Evolutionary conservation across 2,113 vertebrate genomes (phyloP), one percentile per base, ranked within the genome.

Genomic region (Saguinus imperator): DNA sequence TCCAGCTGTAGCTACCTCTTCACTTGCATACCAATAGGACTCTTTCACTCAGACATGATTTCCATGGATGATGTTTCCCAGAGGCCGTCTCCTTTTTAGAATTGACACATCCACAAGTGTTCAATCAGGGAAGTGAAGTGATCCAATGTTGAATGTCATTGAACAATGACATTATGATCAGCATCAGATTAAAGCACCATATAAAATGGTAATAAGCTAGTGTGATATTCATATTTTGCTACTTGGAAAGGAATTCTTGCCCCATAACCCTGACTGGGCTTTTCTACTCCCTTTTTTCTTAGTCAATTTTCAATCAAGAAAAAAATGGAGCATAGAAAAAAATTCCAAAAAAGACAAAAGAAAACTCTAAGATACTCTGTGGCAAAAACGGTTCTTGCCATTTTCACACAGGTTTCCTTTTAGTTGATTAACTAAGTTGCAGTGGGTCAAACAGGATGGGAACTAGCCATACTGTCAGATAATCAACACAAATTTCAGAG

Each of bases 351-450:
- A 83, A n/a, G 8, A 37, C 1, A 72, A 79, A 7, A 70, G 6
- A 17, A 88, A 11, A 87, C 14, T 27, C 35, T 58, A 32, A 82
- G 18, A 43, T 40, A n/a, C 27, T 18, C 37, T 81, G 3, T 45
- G 21, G 20, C 58, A 52, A 80, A 90, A 81, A 43, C 2, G 66
- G 6, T 35, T 14, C 35, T 27, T 40, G 16, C 40, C 27, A 40
- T 81, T 89, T 95, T 94, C n/a, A 89, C n/a, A 40, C 3, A 82
- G 68, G 16, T 64, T 76, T 79, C 17, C 18, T 40, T 90, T 64
- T 35, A 48, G 21, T 50, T 68, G 57, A 68, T 27, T 75, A 94
- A 85, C 6, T 61, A 8, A 55, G 8, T 64, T 61, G 4, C 32
- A 66, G 23, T 29, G 13, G 10, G 76, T 11, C 37, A 0, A 5